Percentiles rank a stretch among this genome's conserved stretches.
Evolutionary conservation across 2,113 vertebrate genomes (phyloP).

Genomic region (Spilogale gracilis): DNA sequence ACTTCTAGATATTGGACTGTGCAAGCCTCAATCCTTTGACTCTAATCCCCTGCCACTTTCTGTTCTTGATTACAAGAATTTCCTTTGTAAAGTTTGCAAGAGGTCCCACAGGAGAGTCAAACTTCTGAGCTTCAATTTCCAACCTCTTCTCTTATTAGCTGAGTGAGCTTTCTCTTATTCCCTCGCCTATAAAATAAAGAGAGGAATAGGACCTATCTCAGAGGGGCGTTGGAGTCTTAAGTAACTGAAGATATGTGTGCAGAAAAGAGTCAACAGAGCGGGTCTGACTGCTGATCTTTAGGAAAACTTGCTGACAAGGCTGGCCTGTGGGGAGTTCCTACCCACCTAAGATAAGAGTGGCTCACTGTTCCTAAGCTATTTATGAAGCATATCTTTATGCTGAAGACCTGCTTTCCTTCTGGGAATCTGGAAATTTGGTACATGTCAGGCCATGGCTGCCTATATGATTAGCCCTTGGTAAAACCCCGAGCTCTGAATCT

Average conservation of each 20-base stretch:
- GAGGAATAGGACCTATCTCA: not conserved
- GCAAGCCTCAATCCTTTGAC: not conserved
- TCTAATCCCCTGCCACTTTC: not conserved
- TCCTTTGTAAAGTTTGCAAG: not conserved
- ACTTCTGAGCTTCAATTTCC: not conserved
- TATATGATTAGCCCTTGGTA: not conserved
- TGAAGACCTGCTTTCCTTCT: not conserved
- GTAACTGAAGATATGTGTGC: not conserved
- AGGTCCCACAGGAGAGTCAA: not conserved
- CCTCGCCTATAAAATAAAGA: not conserved
- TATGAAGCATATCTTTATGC: not conserved
- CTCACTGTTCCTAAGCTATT: not conserved
- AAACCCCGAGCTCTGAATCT: not conserved
- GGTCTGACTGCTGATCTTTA: not conserved
- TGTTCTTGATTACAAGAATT: not conserved
- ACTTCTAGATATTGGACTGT: not conserved
- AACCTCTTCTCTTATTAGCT: not conserved
- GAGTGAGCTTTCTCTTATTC: not conserved
- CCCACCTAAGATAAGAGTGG: not conserved
- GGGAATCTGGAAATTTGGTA: not conserved
- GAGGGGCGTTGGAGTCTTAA: not conserved
- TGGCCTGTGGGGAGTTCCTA: not conserved
- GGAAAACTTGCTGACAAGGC: not conserved
- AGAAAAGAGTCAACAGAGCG: not conserved
- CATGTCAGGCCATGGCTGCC: not conserved